Evolutionary conservation across 2,113 vertebrate species (phyloP), one percentile per base, ranked within the genome.

Genomic region (Microcebus griseorufus): DNA sequence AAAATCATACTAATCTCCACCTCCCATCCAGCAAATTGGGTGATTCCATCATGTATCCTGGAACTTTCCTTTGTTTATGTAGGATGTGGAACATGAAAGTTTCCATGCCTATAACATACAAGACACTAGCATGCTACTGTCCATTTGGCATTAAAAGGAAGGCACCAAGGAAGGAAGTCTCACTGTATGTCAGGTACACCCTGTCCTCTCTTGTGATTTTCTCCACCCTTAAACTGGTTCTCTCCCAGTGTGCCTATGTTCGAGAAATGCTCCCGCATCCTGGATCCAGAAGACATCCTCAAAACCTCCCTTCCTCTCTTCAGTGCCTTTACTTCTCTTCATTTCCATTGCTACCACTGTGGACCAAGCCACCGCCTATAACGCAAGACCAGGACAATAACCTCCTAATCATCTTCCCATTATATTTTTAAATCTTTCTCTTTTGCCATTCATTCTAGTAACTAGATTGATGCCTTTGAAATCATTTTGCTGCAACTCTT

Each of bases 31-130:
- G 51, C 64, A 93, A 84, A 73, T 42, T 73, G 55, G 39, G 25
- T 45, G 65, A 60, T 70, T 62, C 51, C 69, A 1, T 58, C 17
- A 2, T 1, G 4, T 65, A 2, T 93, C 37, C 60, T 95, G 67
- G 88, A 91, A 96, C 29, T 85, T 91, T 93, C 51, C 64, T 97
- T 97, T 96, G 79, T 96, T 94, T 84, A 34, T 20, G 5, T 3
- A 64, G 39, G 32, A 62, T 8, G 25, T 37, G 58, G n/a, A 81
- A 60, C 13, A 13, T 18, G 12, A 27, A 88, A 12, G 22, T 95
- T 93, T 87, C 80, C 48, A 34, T 37, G 11, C 23, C n/a, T 92
- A 1, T 62, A 39, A 51, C 16, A 84, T 2, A 60, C 0, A 39
- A 18, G 34, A n/a, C 6, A 29, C 45, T 25, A 69, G 53, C 16